Percentiles rank a stretch among this genome's conserved stretches.
Evolutionary conservation across 1,140 invertebrate genomes (phyloP).

Genomic region (Cotesia typhae): DNA sequence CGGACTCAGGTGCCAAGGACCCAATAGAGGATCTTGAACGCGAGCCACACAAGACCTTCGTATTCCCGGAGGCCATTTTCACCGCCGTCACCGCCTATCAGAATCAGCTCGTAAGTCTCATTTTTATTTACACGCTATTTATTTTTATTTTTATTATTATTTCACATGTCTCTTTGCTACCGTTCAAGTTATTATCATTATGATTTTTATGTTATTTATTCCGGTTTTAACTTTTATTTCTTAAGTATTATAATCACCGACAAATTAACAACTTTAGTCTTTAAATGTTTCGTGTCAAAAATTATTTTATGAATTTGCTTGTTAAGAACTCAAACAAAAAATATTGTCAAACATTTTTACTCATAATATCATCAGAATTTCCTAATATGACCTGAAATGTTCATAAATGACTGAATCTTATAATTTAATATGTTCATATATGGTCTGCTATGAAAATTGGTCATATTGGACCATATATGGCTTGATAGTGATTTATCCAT

Average conservation of each 20-base stretch:
- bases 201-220: constrained; percentile 7
- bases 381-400: too few species aligned
- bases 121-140: constrained; percentile 5
- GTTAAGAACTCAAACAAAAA: too few species aligned
- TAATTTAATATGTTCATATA: too few species aligned
- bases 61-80: constrained; percentile 97
- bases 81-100: constrained; percentile 99
- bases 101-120: constrained; percentile 68
- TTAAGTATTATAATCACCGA: neutral
- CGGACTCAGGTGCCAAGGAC: constrained; percentile 68
- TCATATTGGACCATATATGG: too few species aligned
- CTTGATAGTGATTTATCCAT: too few species aligned
- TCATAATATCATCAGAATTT: too few species aligned
- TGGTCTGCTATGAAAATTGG: too few species aligned
- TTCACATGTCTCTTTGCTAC: constrained; percentile 41
- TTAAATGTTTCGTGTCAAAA: too few species aligned
- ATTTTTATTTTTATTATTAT: constrained; percentile 38
- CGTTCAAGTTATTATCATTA: constrained; percentile 32
- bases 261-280: too few species aligned
- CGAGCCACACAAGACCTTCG: constrained; percentile 89
- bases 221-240: neutral
- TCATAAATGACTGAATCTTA: too few species aligned
- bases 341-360: too few species aligned
- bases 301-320: too few species aligned
- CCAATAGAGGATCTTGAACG: constrained; percentile 86